Evolutionary conservation across 2,797 vertebrate species (phyloP).

Genomic region (Arremon aurantiirostris): DNA sequence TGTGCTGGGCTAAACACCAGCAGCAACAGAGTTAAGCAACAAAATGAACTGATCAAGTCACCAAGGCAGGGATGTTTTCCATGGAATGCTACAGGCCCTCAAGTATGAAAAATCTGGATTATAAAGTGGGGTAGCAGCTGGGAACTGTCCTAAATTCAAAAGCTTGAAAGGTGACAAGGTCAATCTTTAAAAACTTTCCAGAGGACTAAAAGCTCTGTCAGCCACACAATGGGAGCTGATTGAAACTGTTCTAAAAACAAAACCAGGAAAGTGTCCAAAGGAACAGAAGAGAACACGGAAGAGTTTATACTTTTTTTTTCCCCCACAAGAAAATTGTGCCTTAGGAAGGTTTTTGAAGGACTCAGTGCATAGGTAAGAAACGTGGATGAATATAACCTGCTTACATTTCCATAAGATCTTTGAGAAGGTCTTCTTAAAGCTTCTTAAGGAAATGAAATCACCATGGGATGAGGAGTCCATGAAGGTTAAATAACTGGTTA

Average conservation of each 20-base stretch:
- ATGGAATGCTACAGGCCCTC: not conserved
- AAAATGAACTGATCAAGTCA: not conserved
- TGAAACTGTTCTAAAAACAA: not conserved
- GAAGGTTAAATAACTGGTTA: not conserved
- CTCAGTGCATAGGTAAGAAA: not conserved
- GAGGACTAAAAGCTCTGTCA: not conserved
- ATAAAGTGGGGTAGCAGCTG: not conserved
- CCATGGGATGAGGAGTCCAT: not conserved
- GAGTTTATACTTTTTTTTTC: not conserved
- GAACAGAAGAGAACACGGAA: not conserved
- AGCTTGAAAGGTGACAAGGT: not conserved
- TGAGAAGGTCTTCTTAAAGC: not conserved
- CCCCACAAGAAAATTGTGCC: not conserved
- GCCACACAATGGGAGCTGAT: fast-evolving
- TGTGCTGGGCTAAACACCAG: not conserved
- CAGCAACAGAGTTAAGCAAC: not conserved
- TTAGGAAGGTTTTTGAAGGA: not conserved
- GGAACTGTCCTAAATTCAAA: not conserved
- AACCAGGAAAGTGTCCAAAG: not conserved
- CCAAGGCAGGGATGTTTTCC: not conserved
- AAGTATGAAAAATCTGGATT: not conserved
- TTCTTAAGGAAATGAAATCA: not conserved
- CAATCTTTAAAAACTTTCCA: not conserved
- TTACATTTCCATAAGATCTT: not conserved
- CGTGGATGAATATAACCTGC: not conserved